Percentiles rank a stretch among this genome's conserved stretches.
Evolutionary conservation across 2,113 vertebrate species (phyloP).

Genomic region (Phalacrocorax pelagicus): DNA sequence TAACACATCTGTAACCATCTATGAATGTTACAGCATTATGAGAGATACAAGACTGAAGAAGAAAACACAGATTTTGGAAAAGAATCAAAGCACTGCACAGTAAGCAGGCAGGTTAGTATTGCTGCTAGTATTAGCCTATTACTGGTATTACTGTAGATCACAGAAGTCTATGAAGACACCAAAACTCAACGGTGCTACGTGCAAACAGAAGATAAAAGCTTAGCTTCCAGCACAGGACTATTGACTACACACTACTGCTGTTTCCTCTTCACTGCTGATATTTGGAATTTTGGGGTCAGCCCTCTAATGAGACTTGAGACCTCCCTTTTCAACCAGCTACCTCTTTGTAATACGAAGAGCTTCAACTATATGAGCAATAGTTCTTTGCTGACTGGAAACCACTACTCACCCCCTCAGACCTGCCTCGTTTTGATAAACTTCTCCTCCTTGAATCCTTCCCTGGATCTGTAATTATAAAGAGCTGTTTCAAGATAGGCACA

Average conservation of each 20-base stretch:
- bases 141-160: not conserved
- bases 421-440: not conserved
- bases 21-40: not conserved
- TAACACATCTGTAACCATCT: not conserved
- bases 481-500: not conserved
- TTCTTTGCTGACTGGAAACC: not conserved
- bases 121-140: not conserved
- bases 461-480: not conserved
- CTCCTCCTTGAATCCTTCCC: not conserved
- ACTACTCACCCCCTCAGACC: accelerated
- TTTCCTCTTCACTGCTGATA: not conserved
- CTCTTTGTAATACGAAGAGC: not conserved
- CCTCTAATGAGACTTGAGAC: not conserved
- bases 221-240: not conserved
- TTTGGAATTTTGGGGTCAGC: not conserved
- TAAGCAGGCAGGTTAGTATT: not conserved
- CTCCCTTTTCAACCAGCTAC: not conserved
- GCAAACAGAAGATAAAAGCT: not conserved
- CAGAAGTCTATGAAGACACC: not conserved
- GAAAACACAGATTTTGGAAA: not conserved
- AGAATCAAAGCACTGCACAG: not conserved
- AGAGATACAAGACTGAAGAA: not conserved
- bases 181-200: not conserved
- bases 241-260: not conserved
- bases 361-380: not conserved